Conservation (phyloP, 2,888 invertebrate genomes). For the Athrips mouffetella region DNA sequence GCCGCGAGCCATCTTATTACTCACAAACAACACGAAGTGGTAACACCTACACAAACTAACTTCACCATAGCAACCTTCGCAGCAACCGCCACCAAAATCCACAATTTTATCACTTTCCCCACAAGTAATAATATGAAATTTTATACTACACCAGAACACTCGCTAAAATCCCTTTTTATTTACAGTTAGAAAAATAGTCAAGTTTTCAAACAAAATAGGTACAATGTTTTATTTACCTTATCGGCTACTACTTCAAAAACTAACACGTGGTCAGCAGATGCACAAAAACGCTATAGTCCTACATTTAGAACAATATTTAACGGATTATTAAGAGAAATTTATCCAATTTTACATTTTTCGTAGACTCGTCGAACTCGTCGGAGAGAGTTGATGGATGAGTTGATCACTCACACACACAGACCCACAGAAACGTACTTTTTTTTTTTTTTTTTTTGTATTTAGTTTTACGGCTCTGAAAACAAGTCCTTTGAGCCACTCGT, state of each 20-base stretch:
- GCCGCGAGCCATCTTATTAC: slow-evolving; percentile 13
- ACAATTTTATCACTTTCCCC: background rate
- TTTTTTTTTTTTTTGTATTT: too few species aligned
- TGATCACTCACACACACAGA: slow-evolving; percentile 26
- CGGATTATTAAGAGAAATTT: slow-evolving; percentile 34
- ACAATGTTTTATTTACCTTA: slow-evolving; percentile 32
- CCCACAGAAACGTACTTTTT: too few species aligned
- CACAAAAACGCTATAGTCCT: slow-evolving; percentile 31
- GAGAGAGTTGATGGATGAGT: slow-evolving; percentile 4
- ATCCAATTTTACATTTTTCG: slow-evolving; percentile 42
- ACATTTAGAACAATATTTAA: slow-evolving; percentile 41
- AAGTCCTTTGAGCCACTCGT: too few species aligned
- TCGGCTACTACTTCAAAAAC: slow-evolving; percentile 21
- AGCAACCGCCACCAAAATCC: slow-evolving; percentile 11
- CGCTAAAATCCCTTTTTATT: slow-evolving; percentile 28
- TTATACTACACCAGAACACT: slow-evolving; percentile 21
- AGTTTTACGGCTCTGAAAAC: too few species aligned
- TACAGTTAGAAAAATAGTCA: slow-evolving; percentile 34
- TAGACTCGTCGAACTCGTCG: slow-evolving; percentile 22
- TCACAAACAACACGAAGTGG: slow-evolving; percentile 13
- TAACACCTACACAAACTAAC: slow-evolving; percentile 43
- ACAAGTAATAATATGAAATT: slow-evolving; percentile 11
- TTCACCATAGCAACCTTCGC: slow-evolving; percentile 33
- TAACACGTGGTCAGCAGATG: slow-evolving; percentile 26
- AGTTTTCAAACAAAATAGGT: slow-evolving; percentile 26